Evolutionary conservation across 2,797 vertebrate genomes (phyloP).

Genomic region (Cuniculus paca): DNA sequence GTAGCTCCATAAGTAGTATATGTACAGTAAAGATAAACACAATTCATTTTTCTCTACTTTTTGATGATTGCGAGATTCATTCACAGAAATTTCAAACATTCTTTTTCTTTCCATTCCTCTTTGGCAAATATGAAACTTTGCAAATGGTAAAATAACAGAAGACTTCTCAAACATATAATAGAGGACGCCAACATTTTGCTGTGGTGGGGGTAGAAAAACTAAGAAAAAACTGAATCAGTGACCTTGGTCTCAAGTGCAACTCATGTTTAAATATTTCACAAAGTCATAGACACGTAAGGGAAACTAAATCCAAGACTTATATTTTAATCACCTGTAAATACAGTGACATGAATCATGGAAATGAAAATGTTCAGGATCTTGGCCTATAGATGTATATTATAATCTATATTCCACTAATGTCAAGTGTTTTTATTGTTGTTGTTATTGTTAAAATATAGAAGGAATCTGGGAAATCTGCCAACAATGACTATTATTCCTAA

Average conservation of each 20-base stretch:
- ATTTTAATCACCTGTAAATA: background rate
- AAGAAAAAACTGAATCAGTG: slow-evolving; percentile 60
- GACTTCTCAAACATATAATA: slow-evolving; percentile 28
- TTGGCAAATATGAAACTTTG: background rate
- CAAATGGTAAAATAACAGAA: background rate
- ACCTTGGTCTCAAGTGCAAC: slow-evolving; percentile 49
- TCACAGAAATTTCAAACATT: background rate
- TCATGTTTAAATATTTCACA: slow-evolving; percentile 46
- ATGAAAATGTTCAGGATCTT: background rate
- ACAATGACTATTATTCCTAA: slow-evolving; percentile 66
- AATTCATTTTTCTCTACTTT: slow-evolving; percentile 15
- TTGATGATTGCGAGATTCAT: slow-evolving; percentile 18
- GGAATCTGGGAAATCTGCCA: slow-evolving; percentile 66
- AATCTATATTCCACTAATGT: slow-evolving; percentile 24
- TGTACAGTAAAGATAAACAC: slow-evolving; percentile 4
- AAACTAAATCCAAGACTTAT: background rate
- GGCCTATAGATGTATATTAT: background rate
- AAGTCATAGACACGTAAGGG: background rate
- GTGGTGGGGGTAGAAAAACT: background rate
- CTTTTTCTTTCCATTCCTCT: background rate
- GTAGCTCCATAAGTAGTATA: slow-evolving; percentile 23
- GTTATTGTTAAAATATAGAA: slow-evolving; percentile 59
- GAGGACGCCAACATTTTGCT: slow-evolving; percentile 22
- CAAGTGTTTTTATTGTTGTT: slow-evolving; percentile 32
- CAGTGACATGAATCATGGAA: background rate